A percentile compares a stretch with the other conserved stretches of the same genome.
Conservation (phyloP, 2,888 invertebrate species). For the Oithona nana region DNA sequence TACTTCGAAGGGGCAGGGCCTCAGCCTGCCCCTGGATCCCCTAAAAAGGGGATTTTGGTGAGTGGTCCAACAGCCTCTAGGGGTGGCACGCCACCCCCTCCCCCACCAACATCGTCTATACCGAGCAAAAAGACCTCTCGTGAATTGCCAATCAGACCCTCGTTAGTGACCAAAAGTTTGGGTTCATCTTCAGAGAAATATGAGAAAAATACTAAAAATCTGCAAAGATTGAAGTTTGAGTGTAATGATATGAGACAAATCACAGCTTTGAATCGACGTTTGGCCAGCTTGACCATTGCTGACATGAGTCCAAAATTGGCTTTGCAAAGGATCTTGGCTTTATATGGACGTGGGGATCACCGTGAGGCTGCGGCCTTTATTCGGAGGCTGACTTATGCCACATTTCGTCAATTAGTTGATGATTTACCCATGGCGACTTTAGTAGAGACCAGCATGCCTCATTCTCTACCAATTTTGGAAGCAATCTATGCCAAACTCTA, state of each 20-base stretch:
- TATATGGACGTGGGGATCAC: conserved; percentile 72
- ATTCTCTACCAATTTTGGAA: conserved; percentile 65
- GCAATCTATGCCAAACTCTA: conserved; percentile 44
- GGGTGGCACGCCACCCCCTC: neutral
- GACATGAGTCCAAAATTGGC: conserved; percentile 34
- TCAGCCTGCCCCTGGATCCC: neutral
- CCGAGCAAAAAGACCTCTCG: neutral
- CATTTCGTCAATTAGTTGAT: conserved; percentile 42
- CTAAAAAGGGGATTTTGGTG: conserved; percentile 10
- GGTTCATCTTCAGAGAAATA: neutral
- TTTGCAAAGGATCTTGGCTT: conserved; percentile 42
- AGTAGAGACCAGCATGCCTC: conserved; percentile 59
- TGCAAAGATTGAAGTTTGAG: conserved; percentile 20
- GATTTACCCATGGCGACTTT: conserved; percentile 70
- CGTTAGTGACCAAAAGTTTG: neutral
- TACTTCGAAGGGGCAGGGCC: conserved; percentile 2
- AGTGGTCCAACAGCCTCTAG: neutral
- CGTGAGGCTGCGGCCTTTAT: conserved; percentile 70
- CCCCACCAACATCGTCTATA: neutral
- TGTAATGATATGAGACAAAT: conserved; percentile 9
- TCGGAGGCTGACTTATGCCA: conserved; percentile 49
- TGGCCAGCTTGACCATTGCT: conserved; percentile 25
- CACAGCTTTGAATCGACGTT: conserved; percentile 18
- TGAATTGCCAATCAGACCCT: neutral
- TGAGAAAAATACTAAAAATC: conserved; percentile 21